Evolutionary conservation across 1,140 invertebrate species (phyloP).

Genomic region (Sogatella furcifera): DNA sequence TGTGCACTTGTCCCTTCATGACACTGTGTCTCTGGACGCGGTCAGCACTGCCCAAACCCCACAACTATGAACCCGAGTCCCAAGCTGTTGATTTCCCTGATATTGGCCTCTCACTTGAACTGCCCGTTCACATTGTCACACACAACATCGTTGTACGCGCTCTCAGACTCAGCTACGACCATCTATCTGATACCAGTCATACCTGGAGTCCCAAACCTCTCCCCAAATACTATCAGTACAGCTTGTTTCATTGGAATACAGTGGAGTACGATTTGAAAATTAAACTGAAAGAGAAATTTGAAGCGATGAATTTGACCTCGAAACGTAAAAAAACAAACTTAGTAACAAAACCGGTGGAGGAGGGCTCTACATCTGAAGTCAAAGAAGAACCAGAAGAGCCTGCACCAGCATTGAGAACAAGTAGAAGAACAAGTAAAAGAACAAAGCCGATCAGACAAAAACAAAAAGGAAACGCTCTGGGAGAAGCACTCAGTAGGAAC

Average conservation of each 20-base stretch:
- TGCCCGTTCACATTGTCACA: slow-evolving; percentile 42
- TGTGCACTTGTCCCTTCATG: slow-evolving; percentile 34
- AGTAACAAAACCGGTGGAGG: slow-evolving; percentile 1
- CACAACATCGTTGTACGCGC: slow-evolving; percentile 43
- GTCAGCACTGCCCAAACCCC: slow-evolving; percentile 32
- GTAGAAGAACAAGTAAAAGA: not conserved
- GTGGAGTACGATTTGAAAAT: slow-evolving; percentile 24
- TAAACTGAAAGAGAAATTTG: slow-evolving; percentile 3
- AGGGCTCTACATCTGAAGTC: not conserved
- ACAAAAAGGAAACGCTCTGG: not conserved
- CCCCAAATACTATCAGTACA: slow-evolving; percentile 1
- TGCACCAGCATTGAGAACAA: not conserved
- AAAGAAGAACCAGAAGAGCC: slow-evolving; percentile 8
- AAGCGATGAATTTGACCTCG: slow-evolving; percentile 5
- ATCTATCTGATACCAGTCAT: slow-evolving; percentile 34
- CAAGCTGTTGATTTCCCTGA: slow-evolving; percentile 45
- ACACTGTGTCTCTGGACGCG: slow-evolving; percentile 40
- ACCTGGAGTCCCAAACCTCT: slow-evolving; percentile 27
- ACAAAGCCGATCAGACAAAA: not conserved
- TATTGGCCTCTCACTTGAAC: slow-evolving; percentile 40
- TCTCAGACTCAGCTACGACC: slow-evolving; percentile 49
- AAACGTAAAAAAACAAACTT: slow-evolving; percentile 12
- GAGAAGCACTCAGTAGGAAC: not conserved
- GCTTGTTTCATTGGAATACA: slow-evolving; percentile 12
- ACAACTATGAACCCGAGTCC: slow-evolving; percentile 20